Evolutionary conservation across 1,140 invertebrate genomes (phyloP), one percentile per base, ranked within the genome.

Genomic region (Bombus affinis): DNA sequence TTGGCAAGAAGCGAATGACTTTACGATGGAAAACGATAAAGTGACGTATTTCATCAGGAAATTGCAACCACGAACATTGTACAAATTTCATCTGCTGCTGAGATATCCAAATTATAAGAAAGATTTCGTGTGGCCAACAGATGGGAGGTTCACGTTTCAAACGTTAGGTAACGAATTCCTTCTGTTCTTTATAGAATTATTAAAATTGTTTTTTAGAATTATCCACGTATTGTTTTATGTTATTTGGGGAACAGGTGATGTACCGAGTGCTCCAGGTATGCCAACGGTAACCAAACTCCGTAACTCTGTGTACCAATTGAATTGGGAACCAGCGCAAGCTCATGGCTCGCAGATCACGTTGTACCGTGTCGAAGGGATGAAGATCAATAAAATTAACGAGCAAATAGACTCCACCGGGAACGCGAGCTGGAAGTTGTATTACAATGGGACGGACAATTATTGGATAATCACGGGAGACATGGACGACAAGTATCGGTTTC

Each of bases 361-460:
- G 9, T 97, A 97, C 89, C 95, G 94, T 39, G 91, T 97, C 8
- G 97, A 97, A 93, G 92, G 90, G 39, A 81, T 89, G 53, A 83
- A 93, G 68, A 73, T 81, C 47, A 85, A 95, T 57, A 92, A 95
- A 15, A 94, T 94, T 59, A 83, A 92, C 81, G 90, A 92, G 44
- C 72, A 87, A 37, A 93, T 87, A 9, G 80, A 92, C 47, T 15
- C 44, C 0, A 72, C 89, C 70, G 68, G 91, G 39, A 93, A 87
- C 44, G 77, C 92, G 12, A 89, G 96, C 25, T 98, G 98, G 96
- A 95, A 95, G 65, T 91, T 96, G 12, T 96, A 97, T 47, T 98
- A 98, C 92, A 99, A 98, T 93, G 98, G 97, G 75, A 97, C 97
- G 57, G 97, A 98, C 32, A 96, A 96, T 86, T 97, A 97, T 88